These are phyloP conservation scores for Copsychus sechellarum DNA, from an alignment of 2,113 vertebrate genomes.

Conservation along the genomic window DNA sequence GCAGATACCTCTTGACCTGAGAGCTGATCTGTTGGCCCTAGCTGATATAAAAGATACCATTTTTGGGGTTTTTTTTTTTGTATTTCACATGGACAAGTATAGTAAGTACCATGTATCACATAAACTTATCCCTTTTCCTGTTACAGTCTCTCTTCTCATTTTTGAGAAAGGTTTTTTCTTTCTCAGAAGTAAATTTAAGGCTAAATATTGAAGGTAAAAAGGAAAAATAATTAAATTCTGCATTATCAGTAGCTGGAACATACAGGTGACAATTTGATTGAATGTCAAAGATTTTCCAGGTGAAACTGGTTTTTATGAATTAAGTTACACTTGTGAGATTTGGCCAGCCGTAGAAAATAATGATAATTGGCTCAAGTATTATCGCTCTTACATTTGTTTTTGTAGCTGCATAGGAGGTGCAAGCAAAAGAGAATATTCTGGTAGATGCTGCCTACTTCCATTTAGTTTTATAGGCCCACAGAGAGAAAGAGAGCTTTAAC, in stretches of 20 bases:
- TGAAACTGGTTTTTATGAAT: neutral
- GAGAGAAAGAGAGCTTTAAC: constrained; percentile 26
- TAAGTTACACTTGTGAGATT: constrained; percentile 7
- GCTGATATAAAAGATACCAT: neutral
- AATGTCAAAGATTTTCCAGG: neutral
- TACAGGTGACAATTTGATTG: neutral
- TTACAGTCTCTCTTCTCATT: neutral
- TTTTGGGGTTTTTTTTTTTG: neutral
- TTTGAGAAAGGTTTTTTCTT: neutral
- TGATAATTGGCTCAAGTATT: neutral
- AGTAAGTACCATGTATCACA: neutral
- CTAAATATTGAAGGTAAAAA: neutral
- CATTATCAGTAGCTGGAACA: neutral
- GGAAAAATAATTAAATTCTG: neutral
- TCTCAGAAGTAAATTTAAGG: neutral
- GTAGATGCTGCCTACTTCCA: constrained; percentile 17
- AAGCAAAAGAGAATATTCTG: constrained; percentile 18
- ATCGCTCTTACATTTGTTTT: neutral
- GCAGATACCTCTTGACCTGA: neutral
- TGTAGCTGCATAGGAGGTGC: constrained; percentile 7
- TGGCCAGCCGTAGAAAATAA: constrained; percentile 9
- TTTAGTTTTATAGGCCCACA: constrained; percentile 52
- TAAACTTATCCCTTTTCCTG: neutral
- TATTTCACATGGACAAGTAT: neutral
- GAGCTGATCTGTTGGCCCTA: neutral